Percentiles rank a stretch among this genome's conserved stretches.
phyloP scores from a whole-genome alignment of 2,888 invertebrate genomes.

The Trisateles emortualis region DNA sequence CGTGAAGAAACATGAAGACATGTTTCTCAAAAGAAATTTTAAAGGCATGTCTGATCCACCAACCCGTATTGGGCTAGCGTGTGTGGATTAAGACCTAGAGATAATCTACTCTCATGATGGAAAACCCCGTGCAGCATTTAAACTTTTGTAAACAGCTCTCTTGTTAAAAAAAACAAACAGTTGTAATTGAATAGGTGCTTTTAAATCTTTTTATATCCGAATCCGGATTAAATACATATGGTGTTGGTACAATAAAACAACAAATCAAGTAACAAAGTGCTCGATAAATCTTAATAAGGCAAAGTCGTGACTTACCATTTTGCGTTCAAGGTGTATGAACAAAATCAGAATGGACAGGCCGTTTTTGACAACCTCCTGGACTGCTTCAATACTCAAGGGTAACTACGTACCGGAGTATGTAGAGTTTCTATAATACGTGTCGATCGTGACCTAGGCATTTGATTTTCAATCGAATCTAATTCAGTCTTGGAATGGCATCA shows the following conservation, averaged over 20 bases:
- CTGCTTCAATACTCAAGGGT: slow-evolving; percentile 64
- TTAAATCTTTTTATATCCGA: slow-evolving; percentile 29
- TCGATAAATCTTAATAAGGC: slow-evolving; percentile 65
- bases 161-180: slow-evolving; percentile 34
- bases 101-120: too few species aligned
- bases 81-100: too few species aligned
- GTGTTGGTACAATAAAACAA: slow-evolving; percentile 53
- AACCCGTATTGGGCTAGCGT: too few species aligned
- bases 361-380: slow-evolving; percentile 72
- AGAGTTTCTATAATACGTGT: slow-evolving; percentile 61
- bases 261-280: slow-evolving; percentile 58
- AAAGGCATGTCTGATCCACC: too few species aligned
- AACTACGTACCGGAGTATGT: slow-evolving; percentile 50
- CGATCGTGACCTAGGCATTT: slow-evolving; percentile 77
- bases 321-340: slow-evolving; percentile 68
- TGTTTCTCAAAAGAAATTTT: too few species aligned
- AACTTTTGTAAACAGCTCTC: slow-evolving; percentile 21
- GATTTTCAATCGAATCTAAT: slow-evolving; percentile 47
- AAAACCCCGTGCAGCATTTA: too few species aligned
- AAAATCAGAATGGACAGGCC: slow-evolving; percentile 56
- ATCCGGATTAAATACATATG: slow-evolving; percentile 36
- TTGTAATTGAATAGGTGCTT: slow-evolving; percentile 34
- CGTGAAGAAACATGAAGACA: too few species aligned
- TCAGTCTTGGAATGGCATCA: slow-evolving; percentile 59
- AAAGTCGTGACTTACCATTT: slow-evolving; percentile 75